Evolutionary conservation across 2,888 invertebrate species (phyloP), one percentile per base, ranked within the genome.

Genomic region (Neoitamus cyanurus): DNA sequence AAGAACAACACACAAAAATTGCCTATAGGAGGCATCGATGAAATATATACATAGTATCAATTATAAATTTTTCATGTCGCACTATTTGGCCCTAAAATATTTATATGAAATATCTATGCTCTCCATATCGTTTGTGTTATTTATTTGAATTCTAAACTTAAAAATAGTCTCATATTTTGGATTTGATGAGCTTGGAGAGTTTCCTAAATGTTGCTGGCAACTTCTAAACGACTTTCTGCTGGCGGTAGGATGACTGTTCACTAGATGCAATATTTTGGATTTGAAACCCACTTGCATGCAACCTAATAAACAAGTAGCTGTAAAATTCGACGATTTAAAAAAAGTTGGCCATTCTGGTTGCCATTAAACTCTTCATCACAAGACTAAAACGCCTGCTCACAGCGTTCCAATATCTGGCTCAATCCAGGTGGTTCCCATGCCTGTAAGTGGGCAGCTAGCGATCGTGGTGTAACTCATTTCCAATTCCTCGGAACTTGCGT

Each of bases 381-480:
- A 72, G 36, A 15, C 31, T 73, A 36, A 30, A 73, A 34, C 73
- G 15, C 15, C 36, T 20, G 20, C 15, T 73, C 37, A 20, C 31
- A 15, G 6, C 20, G 20, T 34, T 15, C 73, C 36, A 73, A 31
- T 73, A 34, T 73, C 73, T 73, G 20, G 58, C 36, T 73, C 31
- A 36, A 73, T 73, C 73, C 36, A 20, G 36, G 36, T 15, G 20
- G 36, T 73, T 73, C 73, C 73, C 73, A 73, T 36, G 36, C 31
- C 20, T 34, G 36, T 36, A 15, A 36, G 73, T 73, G 73, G 73
- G 73, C 20, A 73, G 73, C 34, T 3, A 6, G 20, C 9, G 58
- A 15, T 58, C 9, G 58, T 58, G 58, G 58, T 58, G 58, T 58
- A 58, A 58, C 20, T 73, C 73, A 73, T 73, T 73, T 73, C 34